These are phyloP conservation scores for Andricus quercusramuli DNA, from an alignment of 2,888 invertebrate genomes.

Conservation along the genomic window DNA sequence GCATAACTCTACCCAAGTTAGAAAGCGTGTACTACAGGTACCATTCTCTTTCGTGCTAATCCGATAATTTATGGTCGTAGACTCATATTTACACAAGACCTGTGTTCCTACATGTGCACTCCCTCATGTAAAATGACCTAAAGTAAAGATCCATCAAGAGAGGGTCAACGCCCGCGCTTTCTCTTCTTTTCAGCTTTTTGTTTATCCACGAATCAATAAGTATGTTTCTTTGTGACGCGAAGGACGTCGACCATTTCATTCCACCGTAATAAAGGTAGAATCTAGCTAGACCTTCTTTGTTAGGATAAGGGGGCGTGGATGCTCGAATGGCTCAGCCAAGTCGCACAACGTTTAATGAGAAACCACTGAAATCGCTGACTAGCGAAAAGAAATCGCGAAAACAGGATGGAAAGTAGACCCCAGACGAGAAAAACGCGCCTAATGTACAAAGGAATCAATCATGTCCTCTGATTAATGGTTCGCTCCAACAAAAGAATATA, in stretches of 20 bases:
- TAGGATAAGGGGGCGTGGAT: constrained; percentile 10
- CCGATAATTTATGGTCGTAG: background rate
- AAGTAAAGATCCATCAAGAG: background rate
- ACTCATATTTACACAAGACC: background rate
- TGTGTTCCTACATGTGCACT: background rate
- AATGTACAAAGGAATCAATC: constrained; percentile 1
- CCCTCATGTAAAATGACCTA: constrained; percentile 1
- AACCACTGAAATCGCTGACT: constrained; percentile 9
- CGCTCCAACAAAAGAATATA: background rate
- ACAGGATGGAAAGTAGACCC: background rate
- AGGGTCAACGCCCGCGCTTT: constrained; percentile 33
- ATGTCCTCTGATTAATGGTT: constrained; percentile 2
- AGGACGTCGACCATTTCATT: constrained; percentile 48
- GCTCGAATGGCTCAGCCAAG: background rate
- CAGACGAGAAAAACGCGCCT: background rate
- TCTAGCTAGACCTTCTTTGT: background rate
- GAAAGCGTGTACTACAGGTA: background rate
- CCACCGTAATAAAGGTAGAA: constrained; percentile 32
- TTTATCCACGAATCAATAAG: constrained; percentile 57
- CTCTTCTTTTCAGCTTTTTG: constrained; percentile 50
- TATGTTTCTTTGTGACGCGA: constrained; percentile 41
- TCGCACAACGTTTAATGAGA: background rate
- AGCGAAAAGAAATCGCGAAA: background rate
- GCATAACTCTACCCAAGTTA: background rate
- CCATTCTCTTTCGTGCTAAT: constrained; percentile 7